Percentiles rank a stretch among this genome's conserved stretches.
These are phyloP conservation scores for Diarsia mendica DNA, from an alignment of 2,888 invertebrate genomes.

Conservation along the genomic window DNA sequence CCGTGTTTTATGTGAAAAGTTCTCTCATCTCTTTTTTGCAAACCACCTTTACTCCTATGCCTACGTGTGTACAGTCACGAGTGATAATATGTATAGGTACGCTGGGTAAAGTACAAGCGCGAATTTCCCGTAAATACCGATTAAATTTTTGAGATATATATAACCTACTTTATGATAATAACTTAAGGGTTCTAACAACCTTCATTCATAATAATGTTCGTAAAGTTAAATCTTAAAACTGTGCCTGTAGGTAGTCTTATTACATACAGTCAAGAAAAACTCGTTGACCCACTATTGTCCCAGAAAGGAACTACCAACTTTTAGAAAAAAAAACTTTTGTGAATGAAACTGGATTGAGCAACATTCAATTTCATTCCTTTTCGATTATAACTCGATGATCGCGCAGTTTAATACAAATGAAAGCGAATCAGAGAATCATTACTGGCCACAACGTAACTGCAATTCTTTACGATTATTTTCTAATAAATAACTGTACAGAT, in stretches of 20 bases:
- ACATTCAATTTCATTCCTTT: conserved; percentile 43
- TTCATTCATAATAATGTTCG: too few species aligned
- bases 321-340: conserved; percentile 48
- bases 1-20: background rate
- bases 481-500: conserved; percentile 24
- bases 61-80: too few species aligned
- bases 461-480: conserved; percentile 52
- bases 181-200: too few species aligned
- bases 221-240: too few species aligned
- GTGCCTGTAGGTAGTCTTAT: background rate
- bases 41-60: too few species aligned
- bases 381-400: conserved; percentile 51
- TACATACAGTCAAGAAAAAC: conserved; percentile 45
- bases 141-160: too few species aligned
- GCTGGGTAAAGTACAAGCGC: too few species aligned
- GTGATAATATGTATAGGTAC: too few species aligned
- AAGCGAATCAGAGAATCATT: conserved; percentile 56
- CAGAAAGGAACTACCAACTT: conserved; percentile 39
- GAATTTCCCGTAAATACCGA: too few species aligned
- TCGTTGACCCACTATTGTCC: conserved; percentile 52
- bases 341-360: conserved; percentile 47
- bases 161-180: too few species aligned
- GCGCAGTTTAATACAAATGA: conserved; percentile 45
- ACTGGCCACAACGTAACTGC: conserved; percentile 35
- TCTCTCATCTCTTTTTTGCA: conserved; percentile 1